phyloP scores from a whole-genome alignment of 1,140 invertebrate genomes.

The Formica exsecta region DNA sequence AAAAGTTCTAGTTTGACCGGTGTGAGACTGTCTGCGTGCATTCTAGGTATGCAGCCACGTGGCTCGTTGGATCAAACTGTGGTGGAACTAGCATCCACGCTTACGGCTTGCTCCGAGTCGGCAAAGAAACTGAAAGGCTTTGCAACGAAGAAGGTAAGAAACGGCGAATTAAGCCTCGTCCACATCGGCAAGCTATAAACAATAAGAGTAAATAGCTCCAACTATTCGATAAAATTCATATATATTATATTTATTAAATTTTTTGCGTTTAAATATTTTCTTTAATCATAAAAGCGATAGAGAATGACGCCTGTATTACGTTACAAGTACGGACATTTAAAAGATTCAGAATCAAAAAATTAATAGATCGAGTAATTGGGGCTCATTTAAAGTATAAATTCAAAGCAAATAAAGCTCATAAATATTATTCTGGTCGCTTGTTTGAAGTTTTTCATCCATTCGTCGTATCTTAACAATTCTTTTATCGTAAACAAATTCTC shows the following conservation, averaged over 20 bases:
- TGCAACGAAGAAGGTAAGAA: not conserved
- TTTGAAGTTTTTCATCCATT: not conserved
- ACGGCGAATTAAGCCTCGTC: constrained; percentile 1
- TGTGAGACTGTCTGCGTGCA: constrained; percentile 12
- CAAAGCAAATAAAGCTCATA: not conserved
- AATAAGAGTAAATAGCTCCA: not conserved
- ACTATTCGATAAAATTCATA: not conserved
- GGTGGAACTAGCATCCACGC: constrained; percentile 4
- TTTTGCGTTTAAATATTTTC: not conserved
- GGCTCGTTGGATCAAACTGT: constrained; percentile 28
- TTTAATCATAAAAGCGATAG: not conserved
- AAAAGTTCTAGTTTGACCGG: not conserved
- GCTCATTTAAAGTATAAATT: constrained; percentile 2
- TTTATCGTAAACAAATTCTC: not conserved
- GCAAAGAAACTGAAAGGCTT: constrained; percentile 14
- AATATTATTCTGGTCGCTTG: not conserved
- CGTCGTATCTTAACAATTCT: not conserved
- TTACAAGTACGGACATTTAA: not conserved
- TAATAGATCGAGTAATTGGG: not conserved
- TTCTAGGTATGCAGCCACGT: constrained; percentile 40
- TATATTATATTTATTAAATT: not conserved
- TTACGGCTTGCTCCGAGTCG: constrained; percentile 18
- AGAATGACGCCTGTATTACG: not conserved
- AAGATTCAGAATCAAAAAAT: not conserved
- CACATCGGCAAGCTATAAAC: not conserved